Conservation (phyloP, 2,888 invertebrate genomes). For the Pecten maximus region DNA sequence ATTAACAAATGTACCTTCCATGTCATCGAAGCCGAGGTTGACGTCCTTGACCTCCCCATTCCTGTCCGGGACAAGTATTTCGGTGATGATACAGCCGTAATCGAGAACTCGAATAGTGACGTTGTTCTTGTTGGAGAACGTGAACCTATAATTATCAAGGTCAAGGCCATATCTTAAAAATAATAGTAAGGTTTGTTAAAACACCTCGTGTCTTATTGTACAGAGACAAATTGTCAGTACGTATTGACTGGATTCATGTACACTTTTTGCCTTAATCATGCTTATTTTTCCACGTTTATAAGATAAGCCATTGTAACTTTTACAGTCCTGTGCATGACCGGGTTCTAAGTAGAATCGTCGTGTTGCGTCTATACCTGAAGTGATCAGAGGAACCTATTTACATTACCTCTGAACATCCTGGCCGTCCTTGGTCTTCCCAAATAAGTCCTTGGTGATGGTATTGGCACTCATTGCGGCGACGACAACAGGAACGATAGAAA, state of each 20-base stretch:
- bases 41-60: conserved; percentile 89
- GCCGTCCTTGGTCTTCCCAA: conserved; percentile 68
- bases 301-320: no score
- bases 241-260: no score
- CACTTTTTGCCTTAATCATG: no score
- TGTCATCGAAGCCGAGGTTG: conserved; percentile 91
- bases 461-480: conserved; percentile 16
- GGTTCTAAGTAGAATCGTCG: no score
- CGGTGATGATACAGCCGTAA: conserved; percentile 91
- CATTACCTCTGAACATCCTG: conserved; percentile 63
- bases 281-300: no score
- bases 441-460: conserved; percentile 59
- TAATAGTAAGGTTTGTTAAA: not conserved
- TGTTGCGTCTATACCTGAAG: no score
- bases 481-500: not conserved
- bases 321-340: no score
- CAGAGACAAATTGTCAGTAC: no score
- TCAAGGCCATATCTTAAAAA: not conserved
- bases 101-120: conserved; percentile 87
- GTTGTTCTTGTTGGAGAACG: conserved; percentile 86
- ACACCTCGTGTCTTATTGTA: no score
- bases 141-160: conserved; percentile 84
- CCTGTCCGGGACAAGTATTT: conserved; percentile 89
- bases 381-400: not conserved
- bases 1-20: conserved; percentile 86